Evolutionary conservation across 2,113 vertebrate species (phyloP), one percentile per base, ranked within the genome.

Genomic region (Pomatorhinus ruficollis): DNA sequence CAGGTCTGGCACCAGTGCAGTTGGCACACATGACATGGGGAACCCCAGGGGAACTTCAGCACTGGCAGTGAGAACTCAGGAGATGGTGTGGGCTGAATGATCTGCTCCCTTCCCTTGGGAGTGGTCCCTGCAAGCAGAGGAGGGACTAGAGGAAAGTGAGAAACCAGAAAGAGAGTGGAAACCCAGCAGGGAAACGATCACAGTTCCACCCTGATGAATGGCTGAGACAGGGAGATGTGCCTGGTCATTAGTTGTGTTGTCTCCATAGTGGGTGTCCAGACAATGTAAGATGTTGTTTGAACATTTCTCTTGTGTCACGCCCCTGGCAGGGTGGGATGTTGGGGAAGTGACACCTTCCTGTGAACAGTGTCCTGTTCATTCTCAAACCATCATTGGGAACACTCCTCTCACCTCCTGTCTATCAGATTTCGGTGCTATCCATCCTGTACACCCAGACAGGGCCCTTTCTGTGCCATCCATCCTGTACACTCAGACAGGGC

Each of bases 231-330:
- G 39, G 57, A 50, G 39, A 54, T 17, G 35, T 56, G 25, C 49
- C 56, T 81, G 52, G 45, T 40, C 59, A 65, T 82, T 40, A 74
- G 44, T 19, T 70, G 57, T 60, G 57, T 52, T 84, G 50, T 75
- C 76, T 89, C 47, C 81, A 44, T 3, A 30, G 77, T n/a, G 72
- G 44, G 24, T 82, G 60, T 75, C 69, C 69, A 42, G 45, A 61
- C 1, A 0, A 16, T 37, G 15, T 30, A 35, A 83, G 42, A 31
- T 1, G 1, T 22, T 47, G 15, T 28, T 54, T 12, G 53, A 20
- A 40, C 2, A 1, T 52, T 95, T 70, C n/a, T 80, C 18, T 45
- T 64, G 40, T 63, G 0, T 0, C 21, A 10, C 11, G 2, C 6
- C n/a, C 52, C 83, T 52, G 64, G 35, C 45, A 78, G 35, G 81